Base-by-base conservation (phyloP, 1,140 invertebrate genomes). In the Gonatopus flavifemur region DNA sequence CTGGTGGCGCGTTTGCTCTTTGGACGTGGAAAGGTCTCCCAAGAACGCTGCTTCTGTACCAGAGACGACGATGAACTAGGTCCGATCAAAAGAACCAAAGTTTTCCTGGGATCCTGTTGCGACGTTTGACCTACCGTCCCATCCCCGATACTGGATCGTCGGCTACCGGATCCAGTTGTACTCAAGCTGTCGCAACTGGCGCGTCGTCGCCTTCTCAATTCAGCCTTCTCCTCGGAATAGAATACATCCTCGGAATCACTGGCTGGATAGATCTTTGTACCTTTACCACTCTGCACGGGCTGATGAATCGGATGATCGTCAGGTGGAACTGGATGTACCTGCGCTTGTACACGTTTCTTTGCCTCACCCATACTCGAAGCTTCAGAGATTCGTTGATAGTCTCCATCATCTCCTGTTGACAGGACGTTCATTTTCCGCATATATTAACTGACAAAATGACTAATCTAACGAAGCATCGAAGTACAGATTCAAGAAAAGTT, bases 21-120 rank as follows among this genome's bases (percentile, higher is more conserved):
- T 3, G 82, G 82, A 6, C 81, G 70, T 0, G 84, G 84, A 56
- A 86, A 86, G 1, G 84, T 85, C 65, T 86, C 84, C 84, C 84
- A 86, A 39, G 82, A 84, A 25, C 83, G 70, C 66, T 85, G 83
- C 59, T 85, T 85, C 59, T 84, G 81, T 37, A 83, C 79, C 37
- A 82, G 62, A 49, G 79, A 68, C 55, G 78, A 68, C 38, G 67
- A 55, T 48, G 77, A 73, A 65, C 66, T 67, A 31, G 74, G 64
- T 48, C 70, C 76, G 46, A 81, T 79, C 36, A 81, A 69, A 38
- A 81, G 58, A 31, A 81, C 69, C 47, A 80, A 57, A 15, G 79
- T 79, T 67, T 81, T 81, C 51, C 78, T 68, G 15, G 75, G 52
- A 54, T 80, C 75, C 70, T 74, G 63, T 59, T 55, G 44, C 59